Base-by-base conservation (phyloP, 2,113 vertebrate species). In the Puntigrus tetrazona region DNA sequence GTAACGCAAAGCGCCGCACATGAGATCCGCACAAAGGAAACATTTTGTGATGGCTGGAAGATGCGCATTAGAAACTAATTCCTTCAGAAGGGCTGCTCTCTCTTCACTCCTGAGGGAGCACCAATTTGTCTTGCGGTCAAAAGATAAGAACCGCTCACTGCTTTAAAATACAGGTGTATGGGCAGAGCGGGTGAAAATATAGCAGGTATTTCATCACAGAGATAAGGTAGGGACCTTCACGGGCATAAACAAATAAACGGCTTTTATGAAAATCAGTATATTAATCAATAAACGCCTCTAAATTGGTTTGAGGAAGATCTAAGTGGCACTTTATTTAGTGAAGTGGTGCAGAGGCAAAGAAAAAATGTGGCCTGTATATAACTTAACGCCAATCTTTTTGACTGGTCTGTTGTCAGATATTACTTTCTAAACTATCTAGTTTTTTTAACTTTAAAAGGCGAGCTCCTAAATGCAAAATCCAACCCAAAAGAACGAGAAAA, bases 1-100 rank as follows among this genome's bases (percentile, higher is more conserved):
- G 73, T 47, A 83, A 79, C 76, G 77, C 57, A 61, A 70, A 84
- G 69, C 8, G 74, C 85, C 27, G 77, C 76, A 36, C 73, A 77
- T 80, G 29, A 61, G 75, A 22, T 41, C n/a, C 29, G 20, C 25
- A 79, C 65, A 83, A 79, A 78, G 16, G 74, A 43, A 80, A 84
- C 82, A 69, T 38, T 78, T 55, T 29, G 75, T 77, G 38, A 25
- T 69, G 57, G 78, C 59, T 43, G 25, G 34, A 81, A 63, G 45
- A 65, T 77, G 55, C 20, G 31, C 67, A 47, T 61, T 27, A 87
- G 57, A 72, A 75, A 67, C 41, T 61, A 43, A n/a, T 67, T 45
- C 29, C 31, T 67, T 13, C 73, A 55, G 74, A 55, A 29, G 27
- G 25, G 25, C 57, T 61, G 57, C 5, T 43, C 38, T 25, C 31